These are phyloP conservation scores for Eretmochelys imbricata DNA, from an alignment of 2,113 vertebrate genomes.

Conservation along the genomic window DNA sequence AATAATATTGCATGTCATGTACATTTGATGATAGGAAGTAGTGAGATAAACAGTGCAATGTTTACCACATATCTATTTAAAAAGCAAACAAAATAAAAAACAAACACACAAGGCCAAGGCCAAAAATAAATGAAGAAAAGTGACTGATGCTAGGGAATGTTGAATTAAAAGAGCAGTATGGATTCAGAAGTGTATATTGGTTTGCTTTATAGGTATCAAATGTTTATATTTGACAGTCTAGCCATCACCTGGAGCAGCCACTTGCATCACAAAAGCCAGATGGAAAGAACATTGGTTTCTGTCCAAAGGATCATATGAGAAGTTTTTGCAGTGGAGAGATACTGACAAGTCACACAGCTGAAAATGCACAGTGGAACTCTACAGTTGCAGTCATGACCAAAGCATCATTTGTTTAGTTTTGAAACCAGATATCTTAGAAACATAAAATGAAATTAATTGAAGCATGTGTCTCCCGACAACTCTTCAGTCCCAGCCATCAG, in stretches of 20 bases:
- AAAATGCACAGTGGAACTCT: not conserved
- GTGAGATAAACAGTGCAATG: not conserved
- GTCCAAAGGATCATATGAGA: not conserved
- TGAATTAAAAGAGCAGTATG: not conserved
- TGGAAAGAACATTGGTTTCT: not conserved
- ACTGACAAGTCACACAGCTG: slow-evolving; percentile 4
- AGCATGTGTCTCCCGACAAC: not conserved
- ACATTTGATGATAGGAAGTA: not conserved
- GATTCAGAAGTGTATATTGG: not conserved
- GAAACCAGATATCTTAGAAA: slow-evolving; percentile 30
- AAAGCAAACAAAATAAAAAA: not conserved
- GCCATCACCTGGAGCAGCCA: slow-evolving; percentile 24
- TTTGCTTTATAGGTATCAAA: not conserved
- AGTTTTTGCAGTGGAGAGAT: slow-evolving; percentile 38
- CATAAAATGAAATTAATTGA: not conserved
- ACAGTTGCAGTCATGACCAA: not conserved
- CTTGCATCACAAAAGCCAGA: slow-evolving; percentile 9
- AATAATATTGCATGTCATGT: not conserved
- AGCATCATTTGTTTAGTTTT: not conserved
- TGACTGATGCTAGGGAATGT: not conserved
- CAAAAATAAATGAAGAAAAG: not conserved
- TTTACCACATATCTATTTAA: not conserved
- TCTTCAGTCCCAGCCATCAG: not conserved
- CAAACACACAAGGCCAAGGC: not conserved
- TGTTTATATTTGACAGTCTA: not conserved